These are phyloP conservation scores for Ptyas mucosa DNA, from an alignment of 2,113 vertebrate species.

Conservation along the genomic window DNA sequence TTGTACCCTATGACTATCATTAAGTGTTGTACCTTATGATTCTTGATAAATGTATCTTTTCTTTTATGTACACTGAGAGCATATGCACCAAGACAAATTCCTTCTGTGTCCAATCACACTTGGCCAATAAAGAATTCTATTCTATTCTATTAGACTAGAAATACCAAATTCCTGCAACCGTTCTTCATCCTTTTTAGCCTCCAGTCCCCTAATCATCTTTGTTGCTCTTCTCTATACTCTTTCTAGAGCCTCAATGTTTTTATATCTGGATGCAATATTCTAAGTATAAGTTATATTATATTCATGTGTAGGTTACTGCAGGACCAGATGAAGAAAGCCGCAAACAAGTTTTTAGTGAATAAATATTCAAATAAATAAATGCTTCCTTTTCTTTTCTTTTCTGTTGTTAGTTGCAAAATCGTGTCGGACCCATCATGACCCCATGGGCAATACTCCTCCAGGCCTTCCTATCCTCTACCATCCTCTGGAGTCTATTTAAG, in stretches of 20 bases:
- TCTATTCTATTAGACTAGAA: background rate
- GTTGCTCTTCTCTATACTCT: background rate
- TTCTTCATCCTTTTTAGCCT: background rate
- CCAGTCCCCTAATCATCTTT: background rate
- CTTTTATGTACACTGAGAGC: too few relatives aligned
- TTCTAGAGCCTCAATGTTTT: background rate
- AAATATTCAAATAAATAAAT: background rate
- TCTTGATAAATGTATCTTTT: too few relatives aligned
- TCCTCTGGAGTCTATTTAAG: too few relatives aligned
- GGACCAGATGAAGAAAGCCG: background rate
- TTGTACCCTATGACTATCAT: too few relatives aligned
- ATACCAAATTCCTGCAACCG: background rate
- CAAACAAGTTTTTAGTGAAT: background rate
- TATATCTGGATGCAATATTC: background rate
- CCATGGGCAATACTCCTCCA: too few relatives aligned
- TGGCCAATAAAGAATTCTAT: too few relatives aligned
- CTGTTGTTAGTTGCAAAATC: too few relatives aligned
- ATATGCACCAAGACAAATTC: too few relatives aligned
- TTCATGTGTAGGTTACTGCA: background rate
- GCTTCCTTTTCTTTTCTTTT: background rate
- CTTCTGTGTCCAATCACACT: too few relatives aligned
- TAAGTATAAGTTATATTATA: background rate
- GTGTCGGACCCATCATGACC: too few relatives aligned
- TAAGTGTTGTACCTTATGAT: too few relatives aligned
- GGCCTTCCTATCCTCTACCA: too few relatives aligned